Evolutionary conservation across 2,888 invertebrate species (phyloP).

Genomic region (Hirtodrosophila histrioides): DNA sequence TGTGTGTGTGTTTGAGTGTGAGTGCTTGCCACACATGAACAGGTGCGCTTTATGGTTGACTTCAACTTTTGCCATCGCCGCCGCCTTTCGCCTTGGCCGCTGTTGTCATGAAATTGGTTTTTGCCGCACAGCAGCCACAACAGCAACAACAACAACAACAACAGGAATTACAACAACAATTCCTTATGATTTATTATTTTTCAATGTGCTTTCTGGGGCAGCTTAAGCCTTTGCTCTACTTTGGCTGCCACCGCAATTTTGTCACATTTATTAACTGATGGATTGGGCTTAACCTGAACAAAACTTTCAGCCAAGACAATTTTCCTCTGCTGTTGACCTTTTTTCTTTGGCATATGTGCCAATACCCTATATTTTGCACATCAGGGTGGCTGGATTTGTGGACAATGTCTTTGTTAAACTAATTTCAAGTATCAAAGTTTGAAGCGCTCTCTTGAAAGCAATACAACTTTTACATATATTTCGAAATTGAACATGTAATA

Average conservation of each 20-base stretch:
- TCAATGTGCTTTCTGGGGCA: constrained; percentile 60
- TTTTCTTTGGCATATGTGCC: background rate
- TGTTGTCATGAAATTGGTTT: constrained; percentile 60
- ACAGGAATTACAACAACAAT: constrained; percentile 15
- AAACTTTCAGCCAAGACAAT: constrained; percentile 29
- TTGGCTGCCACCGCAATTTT: constrained; percentile 43
- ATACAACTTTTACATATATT: too few species aligned
- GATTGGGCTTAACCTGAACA: constrained; percentile 56
- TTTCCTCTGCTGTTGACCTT: constrained; percentile 15
- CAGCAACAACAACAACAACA: constrained; percentile 24
- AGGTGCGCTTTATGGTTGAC: constrained; percentile 72
- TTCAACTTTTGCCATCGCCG: constrained; percentile 61
- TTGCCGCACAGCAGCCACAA: constrained; percentile 30
- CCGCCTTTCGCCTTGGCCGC: constrained; percentile 24
- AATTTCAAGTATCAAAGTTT: too few species aligned
- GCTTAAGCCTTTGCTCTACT: constrained; percentile 45
- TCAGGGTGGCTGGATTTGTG: too few species aligned
- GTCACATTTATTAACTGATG: constrained; percentile 77
- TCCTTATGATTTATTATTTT: constrained; percentile 73
- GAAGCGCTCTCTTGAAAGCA: too few species aligned
- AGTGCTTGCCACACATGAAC: constrained; percentile 50
- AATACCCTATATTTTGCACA: constrained; percentile 21
- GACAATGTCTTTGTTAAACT: too few species aligned
- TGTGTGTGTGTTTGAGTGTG: constrained; percentile 13
- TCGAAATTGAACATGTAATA: too few species aligned